Evolutionary conservation across 2,888 invertebrate genomes (phyloP), one percentile per base, ranked within the genome.

Genomic region (Ectemnius cavifrons): DNA sequence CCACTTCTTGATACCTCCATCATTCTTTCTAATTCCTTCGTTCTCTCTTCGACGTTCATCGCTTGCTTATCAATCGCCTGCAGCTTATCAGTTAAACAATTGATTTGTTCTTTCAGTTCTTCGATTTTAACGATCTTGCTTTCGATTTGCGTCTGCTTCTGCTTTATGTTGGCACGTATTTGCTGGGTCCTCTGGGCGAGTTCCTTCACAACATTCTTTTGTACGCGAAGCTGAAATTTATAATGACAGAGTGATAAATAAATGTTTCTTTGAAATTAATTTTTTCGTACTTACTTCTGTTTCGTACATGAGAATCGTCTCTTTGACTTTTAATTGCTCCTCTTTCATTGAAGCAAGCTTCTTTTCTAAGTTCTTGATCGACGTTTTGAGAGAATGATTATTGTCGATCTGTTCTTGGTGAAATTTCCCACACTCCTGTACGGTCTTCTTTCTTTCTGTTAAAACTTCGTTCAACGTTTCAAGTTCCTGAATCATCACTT

Each of bases 401-500:
- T 93, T 93, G 18, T 90, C 92, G 58, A 91, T 91, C 87, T 94
- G 94, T 80, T 93, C 93, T 5, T 92, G 91, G 66, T 93, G 91
- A 90, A 95, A 95, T 27, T 91, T 88, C 78, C 94, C 93, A 77
- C 93, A 92, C 84, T 94, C 94, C 70, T 93, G 92, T 47, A 93
- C 91, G 47, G 91, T 88, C 75, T 93, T 94, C 71, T 92, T 91
- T 67, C 93, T 87, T 27, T 92, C 91, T 72, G 91, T 91, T 0
- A 90, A 91, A 37, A 92, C 91, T 4, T 90, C 87, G 0, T 92
- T 92, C 18, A 93, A 82, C 0, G 91, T 89, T 63, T 92, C 92
- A 37, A 93, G 93, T 75, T 94, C 94, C 93, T 93, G 37, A 11
- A 77, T 0, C 84, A 80, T 56, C 64, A 68, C 61, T 70, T 64